Conservation (phyloP, 2,888 invertebrate species). For the Aspidiotus rigidus region DNA sequence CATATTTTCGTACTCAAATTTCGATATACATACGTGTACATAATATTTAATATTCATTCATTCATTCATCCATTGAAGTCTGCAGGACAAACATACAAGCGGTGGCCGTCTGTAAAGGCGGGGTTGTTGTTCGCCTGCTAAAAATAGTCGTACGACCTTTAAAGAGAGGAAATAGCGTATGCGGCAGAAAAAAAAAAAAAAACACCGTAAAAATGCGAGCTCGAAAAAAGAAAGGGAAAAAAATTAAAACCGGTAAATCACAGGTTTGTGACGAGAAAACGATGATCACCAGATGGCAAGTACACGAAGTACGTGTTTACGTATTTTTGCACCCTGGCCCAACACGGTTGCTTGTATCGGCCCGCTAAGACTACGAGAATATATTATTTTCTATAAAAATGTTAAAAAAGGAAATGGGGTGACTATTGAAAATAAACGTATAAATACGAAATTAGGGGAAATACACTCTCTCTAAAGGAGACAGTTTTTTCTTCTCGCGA, state of each 20-base stretch:
- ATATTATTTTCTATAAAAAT: slow-evolving; percentile 16
- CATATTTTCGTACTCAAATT: too few relatives aligned
- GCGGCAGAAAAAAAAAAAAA: too few relatives aligned
- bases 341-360: neutral
- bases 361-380: neutral
- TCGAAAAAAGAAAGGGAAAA: neutral
- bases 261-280: slow-evolving; percentile 9
- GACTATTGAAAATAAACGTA: slow-evolving; percentile 12
- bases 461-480: neutral
- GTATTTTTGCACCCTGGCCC: neutral
- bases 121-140: too few relatives aligned
- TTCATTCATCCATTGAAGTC: too few relatives aligned
- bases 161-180: too few relatives aligned
- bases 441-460: slow-evolving; percentile 15
- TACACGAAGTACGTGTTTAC: neutral
- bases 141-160: too few relatives aligned
- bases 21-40: too few relatives aligned
- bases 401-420: slow-evolving; percentile 23
- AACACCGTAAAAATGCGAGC: neutral
- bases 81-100: too few relatives aligned
- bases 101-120: too few relatives aligned
- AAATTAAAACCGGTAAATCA: slow-evolving; percentile 9
- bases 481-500: slow-evolving; percentile 7
- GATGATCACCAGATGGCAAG: slow-evolving; percentile 15
- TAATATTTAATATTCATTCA: too few relatives aligned